These are phyloP conservation scores for Poicephalus gulielmi DNA, from an alignment of 2,113 vertebrate species.

Conservation along the genomic window DNA sequence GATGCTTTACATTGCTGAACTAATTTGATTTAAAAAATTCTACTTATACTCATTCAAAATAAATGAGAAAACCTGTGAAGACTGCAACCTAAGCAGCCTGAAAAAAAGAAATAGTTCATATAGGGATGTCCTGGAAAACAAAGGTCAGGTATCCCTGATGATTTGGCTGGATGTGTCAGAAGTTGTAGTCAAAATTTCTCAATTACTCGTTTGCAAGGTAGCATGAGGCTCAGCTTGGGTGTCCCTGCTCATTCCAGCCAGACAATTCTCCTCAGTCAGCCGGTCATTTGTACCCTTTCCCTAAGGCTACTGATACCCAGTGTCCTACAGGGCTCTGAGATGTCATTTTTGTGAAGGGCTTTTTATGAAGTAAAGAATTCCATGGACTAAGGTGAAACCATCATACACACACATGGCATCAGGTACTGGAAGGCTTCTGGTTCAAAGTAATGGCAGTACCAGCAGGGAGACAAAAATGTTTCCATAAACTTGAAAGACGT, in stretches of 20 bases:
- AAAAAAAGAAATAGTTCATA: neutral
- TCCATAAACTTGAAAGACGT: neutral
- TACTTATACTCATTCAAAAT: neutral
- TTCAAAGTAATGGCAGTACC: neutral
- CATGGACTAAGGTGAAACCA: neutral
- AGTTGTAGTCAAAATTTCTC: neutral
- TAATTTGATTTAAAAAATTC: neutral
- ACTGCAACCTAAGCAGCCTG: neutral
- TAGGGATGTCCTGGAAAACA: neutral
- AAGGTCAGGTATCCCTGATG: neutral
- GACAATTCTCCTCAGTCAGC: neutral
- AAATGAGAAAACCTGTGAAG: neutral
- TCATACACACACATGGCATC: neutral
- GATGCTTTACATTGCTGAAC: neutral
- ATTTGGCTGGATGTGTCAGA: neutral
- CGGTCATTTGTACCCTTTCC: neutral
- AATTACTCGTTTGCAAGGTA: neutral
- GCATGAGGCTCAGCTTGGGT: neutral
- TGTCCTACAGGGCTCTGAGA: neutral
- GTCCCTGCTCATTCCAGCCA: neutral
- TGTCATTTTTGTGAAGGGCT: neutral
- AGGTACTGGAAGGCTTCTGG: neutral
- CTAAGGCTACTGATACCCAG: neutral
- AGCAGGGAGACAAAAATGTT: neutral
- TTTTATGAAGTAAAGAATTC: neutral